Base-by-base conservation (phyloP, 2,113 vertebrate genomes). In the Gallinago media region DNA sequence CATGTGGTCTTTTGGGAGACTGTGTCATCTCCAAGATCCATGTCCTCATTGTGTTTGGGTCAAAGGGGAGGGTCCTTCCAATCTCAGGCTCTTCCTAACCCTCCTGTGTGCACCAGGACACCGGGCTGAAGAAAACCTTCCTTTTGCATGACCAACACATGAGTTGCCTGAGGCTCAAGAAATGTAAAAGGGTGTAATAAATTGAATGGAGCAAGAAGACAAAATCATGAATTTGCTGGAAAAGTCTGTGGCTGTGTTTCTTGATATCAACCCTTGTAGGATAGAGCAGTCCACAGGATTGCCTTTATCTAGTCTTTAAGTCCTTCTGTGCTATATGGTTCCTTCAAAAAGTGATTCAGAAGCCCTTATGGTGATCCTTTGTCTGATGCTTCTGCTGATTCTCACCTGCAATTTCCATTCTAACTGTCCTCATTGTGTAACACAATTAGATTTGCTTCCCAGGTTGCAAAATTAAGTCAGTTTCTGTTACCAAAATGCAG, bases 121-220 rank as follows among this genome's bases (percentile, higher is more conserved):
- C 21, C 1, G 3, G 26, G 27, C 11, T 80, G 14, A 12, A 65
- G 36, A 59, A 49, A 22, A 14, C 15, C 3, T 49, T 14, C 44
- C 29, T 46, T 59, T 16, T 12, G 68, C 25, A 12, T 77, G 49
- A 1, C 4, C 40, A 31, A 0, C 12, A 17, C 9, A 0, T 8
- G 19, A 29, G 12, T 23, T 77, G 44, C 25, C 5, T 14, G 29
- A 55, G 50, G 44, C 22, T 76, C 19, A 3, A 31, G 55, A 59
- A 36, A 3, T 62, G 15, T 54, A 10, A 58, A 34, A 85, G 50
- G 31, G 26, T 75, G 66, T 17, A 56, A 38, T 63, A 5, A 42
- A 40, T 27, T 6, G 32, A 59, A 10, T 11, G 20, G 32, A 26
- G 23, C 82, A 18, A 15, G n/a, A 3, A 31, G 26, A 12, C 42